phyloP scores from a whole-genome alignment of 2,113 vertebrate genomes.

The Penelope pileata region DNA sequence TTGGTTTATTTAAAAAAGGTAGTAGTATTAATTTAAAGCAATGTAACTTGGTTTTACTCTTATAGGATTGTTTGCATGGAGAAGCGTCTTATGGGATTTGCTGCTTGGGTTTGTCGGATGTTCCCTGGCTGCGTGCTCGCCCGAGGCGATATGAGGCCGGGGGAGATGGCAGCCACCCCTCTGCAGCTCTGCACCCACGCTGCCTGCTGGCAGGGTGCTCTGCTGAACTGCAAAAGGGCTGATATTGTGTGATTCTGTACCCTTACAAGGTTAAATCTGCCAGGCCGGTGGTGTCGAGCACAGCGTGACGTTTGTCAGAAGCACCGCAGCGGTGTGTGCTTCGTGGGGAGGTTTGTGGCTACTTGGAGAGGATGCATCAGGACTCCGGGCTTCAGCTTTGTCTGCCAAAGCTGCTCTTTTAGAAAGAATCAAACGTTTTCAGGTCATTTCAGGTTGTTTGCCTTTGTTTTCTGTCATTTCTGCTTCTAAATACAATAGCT shows the following conservation, averaged over 20 bases:
- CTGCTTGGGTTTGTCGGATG: not conserved
- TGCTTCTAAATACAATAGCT: not conserved
- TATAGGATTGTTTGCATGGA: no score
- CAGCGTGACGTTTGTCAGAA: not conserved
- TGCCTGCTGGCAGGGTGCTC: not conserved
- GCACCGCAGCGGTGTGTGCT: accelerated
- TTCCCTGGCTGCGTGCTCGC: accelerated
- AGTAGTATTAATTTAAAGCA: not conserved
- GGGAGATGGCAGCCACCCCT: not conserved
- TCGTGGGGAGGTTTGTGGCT: not conserved
- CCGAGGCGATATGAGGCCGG: accelerated
- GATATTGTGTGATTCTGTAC: no score
- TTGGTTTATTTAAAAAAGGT: not conserved
- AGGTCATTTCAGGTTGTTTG: not conserved
- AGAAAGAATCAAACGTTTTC: not conserved
- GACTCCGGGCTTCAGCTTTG: not conserved
- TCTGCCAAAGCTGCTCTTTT: not conserved
- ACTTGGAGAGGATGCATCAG: not conserved
- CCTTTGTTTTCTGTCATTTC: not conserved
- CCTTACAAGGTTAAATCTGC: not conserved
- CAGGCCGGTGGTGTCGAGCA: accelerated
- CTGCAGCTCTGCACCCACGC: accelerated
- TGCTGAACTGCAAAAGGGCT: no score
- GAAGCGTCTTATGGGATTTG: not conserved
- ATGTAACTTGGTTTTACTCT: not conserved